A percentile compares a stretch with the other conserved stretches of the same genome.
These are phyloP conservation scores for Leptopilina syphax DNA, from an alignment of 2,888 invertebrate genomes.

Conservation along the genomic window DNA sequence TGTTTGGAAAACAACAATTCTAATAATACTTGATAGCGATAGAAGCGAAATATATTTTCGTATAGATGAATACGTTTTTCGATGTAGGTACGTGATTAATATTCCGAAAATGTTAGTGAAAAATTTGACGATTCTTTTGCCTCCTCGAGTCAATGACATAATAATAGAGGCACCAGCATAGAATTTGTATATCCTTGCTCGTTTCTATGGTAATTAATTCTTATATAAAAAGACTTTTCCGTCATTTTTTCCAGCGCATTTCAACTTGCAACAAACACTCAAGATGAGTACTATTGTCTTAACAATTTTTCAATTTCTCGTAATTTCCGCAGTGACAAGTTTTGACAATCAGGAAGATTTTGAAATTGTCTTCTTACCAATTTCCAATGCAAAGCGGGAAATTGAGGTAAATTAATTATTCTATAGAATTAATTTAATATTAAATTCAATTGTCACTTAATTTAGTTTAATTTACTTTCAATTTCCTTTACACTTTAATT, in stretches of 20 bases:
- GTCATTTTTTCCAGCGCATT: constrained; percentile 51
- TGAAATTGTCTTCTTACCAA: constrained; percentile 37
- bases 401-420: constrained; percentile 3
- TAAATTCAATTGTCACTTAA: no score
- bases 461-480: no score
- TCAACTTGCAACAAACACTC: constrained; percentile 55
- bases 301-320: constrained; percentile 48
- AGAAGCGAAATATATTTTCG: background rate
- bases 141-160: constrained; percentile 51
- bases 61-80: no score
- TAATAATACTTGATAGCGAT: background rate
- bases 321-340: constrained; percentile 43
- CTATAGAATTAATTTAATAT: background rate
- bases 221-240: constrained; percentile 58
- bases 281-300: constrained; percentile 53
- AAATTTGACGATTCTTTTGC: background rate
- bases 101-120: background rate
- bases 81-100: background rate
- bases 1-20: no score
- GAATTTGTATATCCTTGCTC: constrained; percentile 46
- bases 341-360: constrained; percentile 43
- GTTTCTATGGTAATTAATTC: constrained; percentile 49
- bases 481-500: no score
- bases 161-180: constrained; percentile 69
- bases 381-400: background rate